Percentiles rank a stretch among this genome's conserved stretches.
phyloP scores from a whole-genome alignment of 2,797 vertebrate genomes.

The Phalanger gymnotis region DNA sequence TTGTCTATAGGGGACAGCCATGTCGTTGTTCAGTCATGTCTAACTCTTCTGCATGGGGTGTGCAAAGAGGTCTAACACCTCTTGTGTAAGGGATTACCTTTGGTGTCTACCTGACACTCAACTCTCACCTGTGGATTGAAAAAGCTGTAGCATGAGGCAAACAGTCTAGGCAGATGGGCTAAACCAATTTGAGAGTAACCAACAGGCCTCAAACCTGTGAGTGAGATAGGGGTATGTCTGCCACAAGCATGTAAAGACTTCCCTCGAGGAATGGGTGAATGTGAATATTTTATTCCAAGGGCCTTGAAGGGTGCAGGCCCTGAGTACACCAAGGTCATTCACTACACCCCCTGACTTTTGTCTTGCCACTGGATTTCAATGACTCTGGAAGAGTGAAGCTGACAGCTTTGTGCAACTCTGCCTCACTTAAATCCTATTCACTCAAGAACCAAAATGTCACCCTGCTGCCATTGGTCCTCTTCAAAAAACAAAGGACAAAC shows the following conservation, averaged over 20 bases:
- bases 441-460: neutral
- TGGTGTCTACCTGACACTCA: no score
- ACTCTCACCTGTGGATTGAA: no score
- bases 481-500: neutral
- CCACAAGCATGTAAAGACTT: neutral
- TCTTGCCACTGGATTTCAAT: neutral
- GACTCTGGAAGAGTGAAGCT: neutral
- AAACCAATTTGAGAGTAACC: neutral
- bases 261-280: neutral
- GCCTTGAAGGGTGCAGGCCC: neutral
- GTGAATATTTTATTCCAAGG: neutral
- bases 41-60: neutral
- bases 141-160: no score
- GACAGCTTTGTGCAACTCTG: neutral
- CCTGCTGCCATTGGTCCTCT: neutral
- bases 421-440: neutral
- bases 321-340: neutral
- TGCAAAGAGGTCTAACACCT: neutral
- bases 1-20: no score
- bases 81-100: neutral
- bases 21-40: neutral
- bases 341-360: neutral
- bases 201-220: neutral
- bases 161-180: neutral
- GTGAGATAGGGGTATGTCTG: neutral